Conservation (phyloP, 1,140 invertebrate genomes). For the Caerostris darwini region DNA sequence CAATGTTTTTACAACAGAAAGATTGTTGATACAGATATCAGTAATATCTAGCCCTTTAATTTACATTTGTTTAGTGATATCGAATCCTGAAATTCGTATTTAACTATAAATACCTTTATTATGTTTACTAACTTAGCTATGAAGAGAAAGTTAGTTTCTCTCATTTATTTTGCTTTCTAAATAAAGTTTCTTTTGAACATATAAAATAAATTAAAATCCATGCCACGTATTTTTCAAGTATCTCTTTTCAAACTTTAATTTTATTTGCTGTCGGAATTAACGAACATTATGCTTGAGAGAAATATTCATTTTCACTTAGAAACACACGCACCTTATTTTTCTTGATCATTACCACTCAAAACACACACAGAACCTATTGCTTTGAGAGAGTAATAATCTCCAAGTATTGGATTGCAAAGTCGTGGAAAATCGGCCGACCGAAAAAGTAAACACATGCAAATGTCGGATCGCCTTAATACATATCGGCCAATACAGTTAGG, state of each 20-base stretch:
- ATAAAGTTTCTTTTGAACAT: no score
- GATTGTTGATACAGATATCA: no score
- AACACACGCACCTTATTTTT: neutral
- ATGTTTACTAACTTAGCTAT: no score
- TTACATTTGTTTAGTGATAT: no score
- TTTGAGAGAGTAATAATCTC: slow-evolving; percentile 28
- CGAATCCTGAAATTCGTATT: no score
- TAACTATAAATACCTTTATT: no score
- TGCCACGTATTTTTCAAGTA: neutral
- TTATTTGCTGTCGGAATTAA: slow-evolving; percentile 11
- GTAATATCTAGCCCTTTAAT: no score
- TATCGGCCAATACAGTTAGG: slow-evolving; percentile 37
- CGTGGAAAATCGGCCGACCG: slow-evolving; percentile 25
- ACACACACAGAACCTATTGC: slow-evolving; percentile 16
- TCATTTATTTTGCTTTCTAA: no score
- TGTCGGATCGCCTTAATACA: slow-evolving; percentile 5
- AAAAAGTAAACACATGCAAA: slow-evolving; percentile 66
- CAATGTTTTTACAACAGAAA: no score
- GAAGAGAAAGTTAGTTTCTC: no score
- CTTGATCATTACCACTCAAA: neutral
- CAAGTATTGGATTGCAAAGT: slow-evolving; percentile 41
- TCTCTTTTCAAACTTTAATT: neutral
- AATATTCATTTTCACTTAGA: slow-evolving; percentile 28
- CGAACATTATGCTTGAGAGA: neutral
- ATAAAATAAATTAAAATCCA: neutral